Conservation (phyloP, 2,888 invertebrate genomes). For the Labia minor region DNA sequence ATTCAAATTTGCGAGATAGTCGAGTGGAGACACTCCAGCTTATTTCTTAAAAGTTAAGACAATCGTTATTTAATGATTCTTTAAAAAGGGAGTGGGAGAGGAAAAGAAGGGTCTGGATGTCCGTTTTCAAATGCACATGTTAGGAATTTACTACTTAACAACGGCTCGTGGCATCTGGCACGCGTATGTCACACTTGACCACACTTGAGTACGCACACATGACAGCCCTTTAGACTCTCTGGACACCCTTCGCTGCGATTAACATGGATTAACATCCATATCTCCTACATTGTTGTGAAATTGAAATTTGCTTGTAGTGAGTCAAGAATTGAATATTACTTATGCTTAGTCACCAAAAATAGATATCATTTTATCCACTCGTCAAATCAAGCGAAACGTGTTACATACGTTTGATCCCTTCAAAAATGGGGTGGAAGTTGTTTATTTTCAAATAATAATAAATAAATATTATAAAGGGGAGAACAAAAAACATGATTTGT, state of each 20-base stretch:
- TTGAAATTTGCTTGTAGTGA: not conserved
- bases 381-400: not conserved
- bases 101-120: too few species aligned
- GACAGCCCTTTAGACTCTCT: not conserved
- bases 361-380: not conserved
- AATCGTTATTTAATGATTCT: constrained; percentile 1
- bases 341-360: not conserved
- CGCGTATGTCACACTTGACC: constrained; percentile 7
- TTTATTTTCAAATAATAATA: too few species aligned
- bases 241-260: not conserved
- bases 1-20: too few species aligned
- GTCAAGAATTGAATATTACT: not conserved
- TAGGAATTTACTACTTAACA: not conserved
- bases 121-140: constrained; percentile 7
- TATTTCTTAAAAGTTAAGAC: constrained; percentile 1
- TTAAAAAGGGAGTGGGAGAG: not conserved
- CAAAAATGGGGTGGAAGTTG: not conserved
- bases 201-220: not conserved
- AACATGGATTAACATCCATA: not conserved
- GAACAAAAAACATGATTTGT: too few species aligned
- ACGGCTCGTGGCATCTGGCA: constrained; percentile 13
- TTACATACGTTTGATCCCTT: not conserved
- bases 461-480: too few species aligned
- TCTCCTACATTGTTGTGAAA: not conserved
- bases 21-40: too few species aligned